phyloP scores from a whole-genome alignment of 2,797 vertebrate species.

The Anabas testudineus region DNA sequence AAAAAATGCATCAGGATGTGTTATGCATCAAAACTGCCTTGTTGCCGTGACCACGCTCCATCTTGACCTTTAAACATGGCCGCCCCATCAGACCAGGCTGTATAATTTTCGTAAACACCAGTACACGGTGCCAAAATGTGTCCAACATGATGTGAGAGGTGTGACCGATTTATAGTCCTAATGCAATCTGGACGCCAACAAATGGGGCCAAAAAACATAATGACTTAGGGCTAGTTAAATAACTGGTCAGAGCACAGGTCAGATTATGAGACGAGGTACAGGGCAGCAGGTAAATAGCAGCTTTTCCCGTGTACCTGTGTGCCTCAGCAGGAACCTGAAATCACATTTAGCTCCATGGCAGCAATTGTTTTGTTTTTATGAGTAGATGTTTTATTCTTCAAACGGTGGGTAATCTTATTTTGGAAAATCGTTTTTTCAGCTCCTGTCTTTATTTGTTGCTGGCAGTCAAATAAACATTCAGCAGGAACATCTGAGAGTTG shows the following conservation, averaged over 20 bases:
- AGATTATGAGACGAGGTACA: not conserved
- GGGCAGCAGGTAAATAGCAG: not conserved
- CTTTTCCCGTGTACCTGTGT: not conserved
- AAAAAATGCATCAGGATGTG: too few relatives aligned
- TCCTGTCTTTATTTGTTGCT: not conserved
- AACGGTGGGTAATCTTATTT: not conserved
- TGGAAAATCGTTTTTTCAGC: not conserved
- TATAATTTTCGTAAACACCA: conserved; percentile 14
- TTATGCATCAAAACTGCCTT: not conserved
- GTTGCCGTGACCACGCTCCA: conserved; percentile 20
- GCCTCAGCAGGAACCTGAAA: not conserved
- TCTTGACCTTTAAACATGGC: conserved; percentile 25
- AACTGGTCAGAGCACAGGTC: not conserved
- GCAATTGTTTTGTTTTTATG: not conserved
- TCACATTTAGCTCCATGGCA: not conserved
- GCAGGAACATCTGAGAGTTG: conserved; percentile 9
- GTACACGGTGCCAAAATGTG: conserved; percentile 17
- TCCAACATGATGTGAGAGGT: conserved; percentile 1
- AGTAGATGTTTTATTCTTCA: not conserved
- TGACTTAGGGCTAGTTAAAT: not conserved
- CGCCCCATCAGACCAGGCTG: conserved; percentile 6
- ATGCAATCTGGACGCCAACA: not conserved
- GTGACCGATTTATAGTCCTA: not conserved
- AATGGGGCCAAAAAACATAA: not conserved
- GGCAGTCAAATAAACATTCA: not conserved